A percentile compares a stretch with the other conserved stretches of the same genome.
Conservation (phyloP, 37 sponge, comb jelly and placozoan species). For the Crambe crambe region DNA sequence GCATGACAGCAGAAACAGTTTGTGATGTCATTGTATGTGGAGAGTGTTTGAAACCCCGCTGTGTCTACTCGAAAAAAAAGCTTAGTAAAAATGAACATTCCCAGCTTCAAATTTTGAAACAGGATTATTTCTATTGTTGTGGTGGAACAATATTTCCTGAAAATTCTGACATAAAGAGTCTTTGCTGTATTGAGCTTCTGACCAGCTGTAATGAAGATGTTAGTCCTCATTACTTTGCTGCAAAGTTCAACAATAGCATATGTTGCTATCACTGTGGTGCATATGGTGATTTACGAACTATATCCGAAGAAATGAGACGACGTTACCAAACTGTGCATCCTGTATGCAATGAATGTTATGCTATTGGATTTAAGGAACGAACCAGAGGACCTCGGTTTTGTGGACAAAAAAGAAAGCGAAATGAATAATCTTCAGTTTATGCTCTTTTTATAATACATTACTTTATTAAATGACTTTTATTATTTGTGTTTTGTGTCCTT, state of each 20-base stretch:
- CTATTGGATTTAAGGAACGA: not conserved
- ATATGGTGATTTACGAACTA: not conserved
- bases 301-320: not conserved
- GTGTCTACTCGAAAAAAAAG: not conserved
- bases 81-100: not conserved
- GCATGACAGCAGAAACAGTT: not conserved
- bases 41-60: not conserved
- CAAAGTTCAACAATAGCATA: not conserved
- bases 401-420: not conserved
- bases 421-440: not conserved
- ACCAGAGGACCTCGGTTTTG: not conserved
- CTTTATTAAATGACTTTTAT: not conserved
- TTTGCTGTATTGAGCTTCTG: not conserved
- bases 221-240: not conserved
- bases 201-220: not conserved
- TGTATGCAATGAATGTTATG: not conserved
- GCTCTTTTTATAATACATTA: not conserved
- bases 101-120: not conserved
- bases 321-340: not conserved
- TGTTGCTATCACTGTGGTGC: not conserved
- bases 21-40: not conserved
- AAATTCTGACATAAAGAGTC: not conserved
- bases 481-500: not conserved
- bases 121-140: not conserved
- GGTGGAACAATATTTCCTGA: not conserved